phyloP scores from a whole-genome alignment of 2,888 invertebrate genomes.

The Platerodrilus igneus region DNA sequence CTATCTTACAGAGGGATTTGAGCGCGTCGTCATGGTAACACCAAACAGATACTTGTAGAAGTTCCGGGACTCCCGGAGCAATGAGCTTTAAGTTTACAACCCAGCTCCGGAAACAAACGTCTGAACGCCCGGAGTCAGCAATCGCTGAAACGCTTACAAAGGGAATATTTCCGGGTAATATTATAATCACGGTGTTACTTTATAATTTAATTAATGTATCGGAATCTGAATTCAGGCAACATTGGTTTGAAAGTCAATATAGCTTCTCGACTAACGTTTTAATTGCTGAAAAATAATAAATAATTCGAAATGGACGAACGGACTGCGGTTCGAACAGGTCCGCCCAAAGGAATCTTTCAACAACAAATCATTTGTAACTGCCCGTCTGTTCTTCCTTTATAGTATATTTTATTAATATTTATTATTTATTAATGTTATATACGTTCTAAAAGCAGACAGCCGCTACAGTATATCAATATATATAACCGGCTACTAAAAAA shows the following conservation, averaged over 20 bases:
- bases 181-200: slow-evolving; percentile 16
- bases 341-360: slow-evolving; percentile 35
- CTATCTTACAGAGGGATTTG: slow-evolving; percentile 11
- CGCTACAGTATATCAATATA: slow-evolving; percentile 30
- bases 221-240: neutral
- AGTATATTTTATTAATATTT: slow-evolving; percentile 41
- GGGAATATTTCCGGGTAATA: slow-evolving; percentile 23
- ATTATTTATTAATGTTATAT: slow-evolving; percentile 38
- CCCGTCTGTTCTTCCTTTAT: slow-evolving; percentile 35
- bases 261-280: slow-evolving; percentile 30
- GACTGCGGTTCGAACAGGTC: slow-evolving; percentile 28
- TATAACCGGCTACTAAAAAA: slow-evolving; percentile 30
- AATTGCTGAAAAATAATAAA: slow-evolving; percentile 30
- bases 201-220: slow-evolving; percentile 13
- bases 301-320: slow-evolving; percentile 21
- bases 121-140: slow-evolving; percentile 41
- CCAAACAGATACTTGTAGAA: slow-evolving; percentile 35
- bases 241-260: slow-evolving; percentile 24
- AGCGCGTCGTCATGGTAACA: slow-evolving; percentile 31
- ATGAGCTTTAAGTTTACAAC: slow-evolving; percentile 39
- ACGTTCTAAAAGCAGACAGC: slow-evolving; percentile 27
- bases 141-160: slow-evolving; percentile 39
- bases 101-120: slow-evolving; percentile 42
- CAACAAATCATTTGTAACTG: slow-evolving; percentile 41
- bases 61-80: slow-evolving; percentile 29